These are phyloP conservation scores for Acrobasis consociella DNA, from an alignment of 2,888 invertebrate genomes.

Conservation along the genomic window DNA sequence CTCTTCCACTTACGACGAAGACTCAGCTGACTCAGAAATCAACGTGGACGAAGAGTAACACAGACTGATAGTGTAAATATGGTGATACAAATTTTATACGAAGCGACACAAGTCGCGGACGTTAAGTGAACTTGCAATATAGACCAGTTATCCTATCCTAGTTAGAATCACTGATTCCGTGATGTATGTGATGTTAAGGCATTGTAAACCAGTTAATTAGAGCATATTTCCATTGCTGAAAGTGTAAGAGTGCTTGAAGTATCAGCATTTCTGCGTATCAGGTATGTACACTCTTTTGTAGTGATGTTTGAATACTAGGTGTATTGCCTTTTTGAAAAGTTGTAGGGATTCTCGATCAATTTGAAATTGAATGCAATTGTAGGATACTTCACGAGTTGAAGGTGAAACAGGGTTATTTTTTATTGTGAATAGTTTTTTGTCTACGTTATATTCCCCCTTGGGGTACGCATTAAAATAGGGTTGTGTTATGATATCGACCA, in stretches of 20 bases:
- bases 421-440: slow-evolving; percentile 45
- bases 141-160: slow-evolving; percentile 61
- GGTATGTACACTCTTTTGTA: slow-evolving; percentile 65
- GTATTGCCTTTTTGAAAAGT: slow-evolving; percentile 33
- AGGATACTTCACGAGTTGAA: slow-evolving; percentile 42
- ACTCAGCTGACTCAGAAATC: slow-evolving; percentile 78
- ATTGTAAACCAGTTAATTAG: slow-evolving; percentile 62
- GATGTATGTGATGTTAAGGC: slow-evolving; percentile 67
- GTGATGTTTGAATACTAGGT: slow-evolving; percentile 37
- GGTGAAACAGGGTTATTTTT: slow-evolving; percentile 72
- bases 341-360: slow-evolving; percentile 33
- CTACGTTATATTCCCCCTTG: slow-evolving; percentile 38
- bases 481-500: not conserved
- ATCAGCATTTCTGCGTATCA: slow-evolving; percentile 56
- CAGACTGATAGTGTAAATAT: slow-evolving; percentile 62
- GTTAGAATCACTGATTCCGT: slow-evolving; percentile 58
- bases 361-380: slow-evolving; percentile 35
- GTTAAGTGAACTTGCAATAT: slow-evolving; percentile 57
- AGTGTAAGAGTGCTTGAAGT: slow-evolving; percentile 70
- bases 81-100: slow-evolving; percentile 36
- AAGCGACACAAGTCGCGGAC: slow-evolving; percentile 24
- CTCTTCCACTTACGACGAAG: slow-evolving; percentile 79
- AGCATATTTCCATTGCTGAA: slow-evolving; percentile 57
- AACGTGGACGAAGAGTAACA: slow-evolving; percentile 78
- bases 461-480: slow-evolving; percentile 35